Conservation (phyloP, 2,113 vertebrate genomes). For the Chaetodon trifascialis region DNA sequence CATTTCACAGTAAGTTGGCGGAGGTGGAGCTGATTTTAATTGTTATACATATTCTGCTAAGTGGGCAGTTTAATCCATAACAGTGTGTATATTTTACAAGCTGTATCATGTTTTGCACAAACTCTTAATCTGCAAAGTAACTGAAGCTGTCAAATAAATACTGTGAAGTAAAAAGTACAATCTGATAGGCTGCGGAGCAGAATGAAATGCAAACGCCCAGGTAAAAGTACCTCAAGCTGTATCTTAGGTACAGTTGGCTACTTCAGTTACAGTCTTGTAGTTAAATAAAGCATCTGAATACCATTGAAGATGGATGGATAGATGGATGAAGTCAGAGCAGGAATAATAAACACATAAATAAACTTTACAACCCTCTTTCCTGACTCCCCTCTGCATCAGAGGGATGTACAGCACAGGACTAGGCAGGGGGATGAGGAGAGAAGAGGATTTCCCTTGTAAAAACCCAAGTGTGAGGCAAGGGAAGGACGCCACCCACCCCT, state of each 20-base stretch:
- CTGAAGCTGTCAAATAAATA: not conserved
- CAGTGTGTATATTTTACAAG: not conserved
- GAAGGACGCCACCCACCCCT: slow-evolving; percentile 17
- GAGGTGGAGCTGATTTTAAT: too few relatives aligned
- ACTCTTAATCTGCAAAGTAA: not conserved
- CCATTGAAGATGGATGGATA: slow-evolving; percentile 3
- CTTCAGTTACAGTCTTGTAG: not conserved
- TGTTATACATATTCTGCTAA: not conserved
- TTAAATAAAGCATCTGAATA: not conserved
- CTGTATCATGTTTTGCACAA: not conserved
- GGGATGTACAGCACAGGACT: slow-evolving; percentile 32
- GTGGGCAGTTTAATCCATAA: not conserved
- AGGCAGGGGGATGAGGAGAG: slow-evolving; percentile 35
- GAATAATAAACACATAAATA: slow-evolving; percentile 40
- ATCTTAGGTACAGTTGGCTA: too few relatives aligned
- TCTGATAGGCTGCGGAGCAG: not conserved
- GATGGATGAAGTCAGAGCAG: slow-evolving; percentile 39
- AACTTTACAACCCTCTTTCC: slow-evolving; percentile 51
- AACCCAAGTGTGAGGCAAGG: slow-evolving; percentile 64
- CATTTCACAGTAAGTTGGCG: not conserved
- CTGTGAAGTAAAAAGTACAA: not conserved
- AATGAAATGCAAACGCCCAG: not conserved
- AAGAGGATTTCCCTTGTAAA: slow-evolving; percentile 77
- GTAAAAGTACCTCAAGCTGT: not conserved
- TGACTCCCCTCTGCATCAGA: slow-evolving; percentile 30